A percentile compares a stretch with the other conserved stretches of the same genome.
These are phyloP conservation scores for Arctocebus calabarensis DNA, from an alignment of 2,797 vertebrate species.

Conservation along the genomic window DNA sequence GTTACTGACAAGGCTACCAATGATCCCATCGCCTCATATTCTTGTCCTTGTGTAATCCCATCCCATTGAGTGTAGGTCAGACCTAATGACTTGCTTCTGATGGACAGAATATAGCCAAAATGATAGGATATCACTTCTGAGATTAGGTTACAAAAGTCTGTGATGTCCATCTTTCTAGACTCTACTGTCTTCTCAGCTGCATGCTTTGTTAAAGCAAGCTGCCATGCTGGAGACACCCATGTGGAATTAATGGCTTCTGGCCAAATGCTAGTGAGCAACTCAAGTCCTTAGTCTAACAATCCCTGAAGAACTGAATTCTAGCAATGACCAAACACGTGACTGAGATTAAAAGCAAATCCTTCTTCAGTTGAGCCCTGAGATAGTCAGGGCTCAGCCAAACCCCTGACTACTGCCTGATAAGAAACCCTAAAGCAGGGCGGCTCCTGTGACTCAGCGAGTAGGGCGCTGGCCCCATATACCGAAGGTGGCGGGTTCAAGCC, in stretches of 20 bases:
- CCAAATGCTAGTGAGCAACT: not conserved
- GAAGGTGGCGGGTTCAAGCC: too few species aligned
- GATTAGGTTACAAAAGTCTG: not conserved
- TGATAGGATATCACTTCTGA: not conserved
- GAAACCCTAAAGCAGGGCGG: not conserved
- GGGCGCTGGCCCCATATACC: too few species aligned
- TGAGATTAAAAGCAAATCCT: not conserved
- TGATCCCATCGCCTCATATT: not conserved
- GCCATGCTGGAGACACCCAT: not conserved
- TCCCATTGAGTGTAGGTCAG: not conserved
- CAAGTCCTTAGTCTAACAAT: not conserved
- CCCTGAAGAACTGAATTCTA: not conserved
- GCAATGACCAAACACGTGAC: not conserved
- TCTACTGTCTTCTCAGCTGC: not conserved
- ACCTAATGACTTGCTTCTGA: constrained; percentile 12
- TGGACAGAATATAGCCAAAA: not conserved
- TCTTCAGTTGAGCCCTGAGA: not conserved
- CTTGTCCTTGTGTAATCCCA: not conserved
- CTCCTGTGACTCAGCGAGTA: too few species aligned
- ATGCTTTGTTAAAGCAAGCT: not conserved
- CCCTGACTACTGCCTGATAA: not conserved
- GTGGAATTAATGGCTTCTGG: not conserved
- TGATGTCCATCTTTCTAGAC: too few species aligned
- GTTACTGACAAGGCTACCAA: not conserved
- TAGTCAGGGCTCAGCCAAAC: not conserved